Conservation (phyloP, 2,888 invertebrate genomes). For the Trilocha varians region DNA sequence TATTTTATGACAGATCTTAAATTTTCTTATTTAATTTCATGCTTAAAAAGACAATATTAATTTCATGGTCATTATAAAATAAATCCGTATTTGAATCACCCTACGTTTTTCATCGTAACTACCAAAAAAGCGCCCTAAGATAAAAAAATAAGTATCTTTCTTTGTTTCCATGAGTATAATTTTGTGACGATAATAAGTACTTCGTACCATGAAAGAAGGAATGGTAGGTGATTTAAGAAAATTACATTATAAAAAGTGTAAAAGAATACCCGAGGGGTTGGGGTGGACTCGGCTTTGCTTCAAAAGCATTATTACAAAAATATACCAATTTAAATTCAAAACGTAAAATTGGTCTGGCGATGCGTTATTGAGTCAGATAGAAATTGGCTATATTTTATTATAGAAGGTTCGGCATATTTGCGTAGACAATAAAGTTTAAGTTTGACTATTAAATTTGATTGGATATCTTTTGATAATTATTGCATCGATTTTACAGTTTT, state of each 20-base stretch:
- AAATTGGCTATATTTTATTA: slow-evolving; percentile 5
- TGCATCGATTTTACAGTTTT: too few relatives aligned
- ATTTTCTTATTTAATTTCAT: too few relatives aligned
- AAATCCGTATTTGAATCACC: not conserved
- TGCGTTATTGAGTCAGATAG: slow-evolving; percentile 25
- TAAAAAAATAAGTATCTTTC: slow-evolving; percentile 6
- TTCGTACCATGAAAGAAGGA: slow-evolving; percentile 37
- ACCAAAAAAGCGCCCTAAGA: slow-evolving; percentile 3
- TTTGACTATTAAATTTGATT: slow-evolving; percentile 1
- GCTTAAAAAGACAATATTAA: too few relatives aligned
- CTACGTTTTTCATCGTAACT: not conserved
- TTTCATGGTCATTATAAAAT: too few relatives aligned
- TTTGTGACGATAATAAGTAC: slow-evolving; percentile 17
- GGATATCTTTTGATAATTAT: too few relatives aligned
- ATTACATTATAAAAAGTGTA: slow-evolving; percentile 66
- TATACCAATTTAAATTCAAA: slow-evolving; percentile 64
- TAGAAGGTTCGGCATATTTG: slow-evolving; percentile 3
- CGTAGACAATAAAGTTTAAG: slow-evolving; percentile 1
- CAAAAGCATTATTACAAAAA: slow-evolving; percentile 61
- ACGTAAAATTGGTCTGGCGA: slow-evolving; percentile 40
- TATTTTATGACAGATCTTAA: too few relatives aligned
- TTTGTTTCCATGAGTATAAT: slow-evolving; percentile 18
- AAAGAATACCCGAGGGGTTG: slow-evolving; percentile 40
- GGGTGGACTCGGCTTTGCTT: slow-evolving; percentile 37
- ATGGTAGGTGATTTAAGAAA: slow-evolving; percentile 62